A percentile compares a stretch with the other conserved stretches of the same genome.
phyloP scores from a whole-genome alignment of 2,113 vertebrate genomes.

The Eclectus roratus region DNA sequence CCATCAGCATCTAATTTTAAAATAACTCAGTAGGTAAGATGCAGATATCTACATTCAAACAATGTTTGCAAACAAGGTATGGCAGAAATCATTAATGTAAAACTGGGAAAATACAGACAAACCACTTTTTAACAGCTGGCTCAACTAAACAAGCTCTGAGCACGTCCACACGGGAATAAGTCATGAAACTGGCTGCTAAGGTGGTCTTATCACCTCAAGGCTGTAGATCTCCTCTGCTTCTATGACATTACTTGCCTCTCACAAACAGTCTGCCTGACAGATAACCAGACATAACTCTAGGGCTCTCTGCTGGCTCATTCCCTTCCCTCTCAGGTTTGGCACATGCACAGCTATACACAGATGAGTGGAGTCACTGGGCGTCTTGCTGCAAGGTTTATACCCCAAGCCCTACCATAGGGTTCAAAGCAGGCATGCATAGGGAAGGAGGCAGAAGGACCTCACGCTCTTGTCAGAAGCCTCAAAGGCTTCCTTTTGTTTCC shows the following conservation, averaged over 20 bases:
- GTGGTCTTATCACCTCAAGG: background rate
- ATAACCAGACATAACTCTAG: background rate
- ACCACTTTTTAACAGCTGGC: background rate
- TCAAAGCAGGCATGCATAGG: rapidly evolving
- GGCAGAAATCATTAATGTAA: background rate
- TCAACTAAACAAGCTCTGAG: background rate
- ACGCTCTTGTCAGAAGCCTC: rapidly evolving
- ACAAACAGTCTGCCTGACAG: background rate
- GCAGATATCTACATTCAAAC: background rate
- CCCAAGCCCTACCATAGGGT: background rate
- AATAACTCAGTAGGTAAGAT: background rate
- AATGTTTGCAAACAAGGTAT: rapidly evolving
- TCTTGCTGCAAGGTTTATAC: rapidly evolving
- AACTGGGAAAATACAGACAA: background rate
- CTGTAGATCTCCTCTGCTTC: background rate
- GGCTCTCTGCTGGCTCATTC: background rate
- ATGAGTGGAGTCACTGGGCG: background rate
- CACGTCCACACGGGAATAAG: rapidly evolving
- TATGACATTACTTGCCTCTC: background rate
- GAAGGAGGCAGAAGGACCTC: background rate
- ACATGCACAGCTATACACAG: rapidly evolving
- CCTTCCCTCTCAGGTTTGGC: no score
- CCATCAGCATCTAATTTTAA: background rate
- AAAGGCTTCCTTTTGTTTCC: background rate
- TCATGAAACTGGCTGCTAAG: background rate